phyloP scores from a whole-genome alignment of 1,140 invertebrate species.

The Helicoverpa zea region DNA sequence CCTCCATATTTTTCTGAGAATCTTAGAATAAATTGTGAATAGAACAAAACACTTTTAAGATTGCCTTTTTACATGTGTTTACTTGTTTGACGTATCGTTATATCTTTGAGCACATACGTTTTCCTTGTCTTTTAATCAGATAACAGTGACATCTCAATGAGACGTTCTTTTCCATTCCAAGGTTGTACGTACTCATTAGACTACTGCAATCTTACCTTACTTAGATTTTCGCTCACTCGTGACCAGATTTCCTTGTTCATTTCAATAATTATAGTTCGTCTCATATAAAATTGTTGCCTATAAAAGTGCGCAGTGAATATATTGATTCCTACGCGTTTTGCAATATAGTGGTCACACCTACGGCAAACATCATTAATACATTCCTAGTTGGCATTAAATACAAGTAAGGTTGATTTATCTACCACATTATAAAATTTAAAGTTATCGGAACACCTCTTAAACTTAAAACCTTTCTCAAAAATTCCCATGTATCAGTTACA shows the following conservation, averaged over 20 bases:
- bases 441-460: too few species aligned
- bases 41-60: constrained; percentile 2
- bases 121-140: constrained; percentile 62
- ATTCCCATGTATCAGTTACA: too few species aligned
- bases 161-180: constrained; percentile 50
- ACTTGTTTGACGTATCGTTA: constrained; percentile 40
- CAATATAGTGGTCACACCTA: constrained; percentile 12
- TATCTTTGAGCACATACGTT: constrained; percentile 48
- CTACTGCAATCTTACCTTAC: constrained; percentile 11
- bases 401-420: not conserved
- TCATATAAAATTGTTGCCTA: constrained; percentile 3
- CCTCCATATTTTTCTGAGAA: constrained; percentile 11
- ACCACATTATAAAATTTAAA: too few species aligned
- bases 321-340: constrained; percentile 25
- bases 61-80: constrained; percentile 35
- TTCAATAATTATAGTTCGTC: not conserved
- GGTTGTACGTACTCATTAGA: constrained; percentile 41
- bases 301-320: not conserved
- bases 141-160: constrained; percentile 65
- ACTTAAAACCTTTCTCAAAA: too few species aligned
- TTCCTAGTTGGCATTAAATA: not conserved
- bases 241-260: constrained; percentile 20
- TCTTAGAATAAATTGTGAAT: not conserved
- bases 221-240: constrained; percentile 2
- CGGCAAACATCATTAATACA: constrained; percentile 12